Percentiles rank a stretch among this genome's conserved stretches.
These are phyloP conservation scores for Anser brachyrhynchus DNA, from an alignment of 2,113 vertebrate genomes.

Conservation along the genomic window DNA sequence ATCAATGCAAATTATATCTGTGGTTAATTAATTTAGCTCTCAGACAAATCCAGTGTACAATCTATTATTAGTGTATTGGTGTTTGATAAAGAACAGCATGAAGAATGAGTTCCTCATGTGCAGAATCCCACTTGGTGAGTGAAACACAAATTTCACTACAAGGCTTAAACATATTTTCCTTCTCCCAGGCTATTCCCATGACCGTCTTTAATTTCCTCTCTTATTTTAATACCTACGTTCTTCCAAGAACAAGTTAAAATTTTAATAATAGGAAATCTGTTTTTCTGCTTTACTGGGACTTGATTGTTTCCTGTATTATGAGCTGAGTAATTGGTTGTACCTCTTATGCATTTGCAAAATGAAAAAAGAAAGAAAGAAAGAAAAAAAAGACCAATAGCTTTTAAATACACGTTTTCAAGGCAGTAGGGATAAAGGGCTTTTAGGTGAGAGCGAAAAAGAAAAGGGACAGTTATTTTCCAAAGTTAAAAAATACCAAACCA, in stretches of 20 bases:
- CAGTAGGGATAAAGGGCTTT: not conserved
- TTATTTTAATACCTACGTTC: not conserved
- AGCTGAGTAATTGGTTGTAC: not conserved
- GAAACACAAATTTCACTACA: not conserved
- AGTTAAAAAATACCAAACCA: not conserved
- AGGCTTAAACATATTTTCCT: not conserved
- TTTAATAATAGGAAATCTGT: not conserved
- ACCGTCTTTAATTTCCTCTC: not conserved
- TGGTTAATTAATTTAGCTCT: conserved; percentile 5
- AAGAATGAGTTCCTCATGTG: not conserved
- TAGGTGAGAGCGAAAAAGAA: not conserved
- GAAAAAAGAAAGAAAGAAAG: not conserved
- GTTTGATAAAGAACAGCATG: not conserved
- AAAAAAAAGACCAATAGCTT: not conserved
- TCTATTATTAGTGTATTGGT: not conserved
- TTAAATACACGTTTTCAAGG: fast-evolving
- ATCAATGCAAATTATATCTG: not conserved
- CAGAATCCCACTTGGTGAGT: not conserved
- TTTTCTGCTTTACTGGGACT: not conserved
- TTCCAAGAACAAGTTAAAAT: not conserved
- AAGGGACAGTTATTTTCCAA: not conserved
- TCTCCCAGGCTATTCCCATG: not conserved
- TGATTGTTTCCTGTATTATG: not conserved
- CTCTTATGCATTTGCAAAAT: not conserved
- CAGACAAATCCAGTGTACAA: not conserved